Percentiles rank a stretch among this genome's conserved stretches.
phyloP scores from a whole-genome alignment of 2,797 vertebrate species.

The Chelidonichthys spinosus region DNA sequence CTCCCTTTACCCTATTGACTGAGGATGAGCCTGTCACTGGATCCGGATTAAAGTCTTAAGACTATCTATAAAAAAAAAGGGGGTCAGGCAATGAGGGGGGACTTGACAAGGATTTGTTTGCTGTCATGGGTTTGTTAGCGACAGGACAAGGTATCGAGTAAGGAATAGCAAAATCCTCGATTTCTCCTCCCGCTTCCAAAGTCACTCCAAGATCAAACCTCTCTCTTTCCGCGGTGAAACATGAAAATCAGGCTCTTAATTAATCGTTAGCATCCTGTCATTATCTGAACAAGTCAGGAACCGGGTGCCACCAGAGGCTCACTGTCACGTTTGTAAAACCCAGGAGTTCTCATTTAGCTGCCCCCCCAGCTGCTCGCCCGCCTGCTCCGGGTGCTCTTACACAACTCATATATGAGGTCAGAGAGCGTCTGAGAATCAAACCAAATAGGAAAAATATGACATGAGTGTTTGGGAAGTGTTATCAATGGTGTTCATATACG shows the following conservation, averaged over 20 bases:
- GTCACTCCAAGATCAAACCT: slow-evolving; percentile 82
- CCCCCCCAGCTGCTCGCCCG: slow-evolving; percentile 33
- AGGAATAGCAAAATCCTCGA: slow-evolving; percentile 67
- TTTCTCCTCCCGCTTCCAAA: slow-evolving; percentile 73
- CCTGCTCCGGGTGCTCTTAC: slow-evolving; percentile 12
- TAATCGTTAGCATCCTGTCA: slow-evolving; percentile 77
- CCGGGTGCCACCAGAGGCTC: slow-evolving; percentile 55
- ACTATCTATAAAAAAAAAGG: slow-evolving; percentile 82
- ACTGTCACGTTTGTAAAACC: slow-evolving; percentile 61
- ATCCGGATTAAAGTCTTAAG: slow-evolving; percentile 88
- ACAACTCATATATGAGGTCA: background rate
- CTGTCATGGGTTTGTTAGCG: slow-evolving; percentile 73
- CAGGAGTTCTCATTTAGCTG: slow-evolving; percentile 64
- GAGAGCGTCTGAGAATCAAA: slow-evolving; percentile 22
- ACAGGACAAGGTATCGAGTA: slow-evolving; percentile 63
- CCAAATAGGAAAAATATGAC: slow-evolving; percentile 1
- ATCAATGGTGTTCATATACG: no score
- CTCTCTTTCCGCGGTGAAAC: slow-evolving; percentile 61
- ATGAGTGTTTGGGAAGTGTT: slow-evolving; percentile 3
- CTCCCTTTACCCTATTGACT: slow-evolving; percentile 87
- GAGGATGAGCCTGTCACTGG: slow-evolving; percentile 84
- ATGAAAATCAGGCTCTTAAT: slow-evolving; percentile 71
- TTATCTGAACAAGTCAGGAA: slow-evolving; percentile 71
- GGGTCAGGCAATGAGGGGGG: slow-evolving; percentile 62
- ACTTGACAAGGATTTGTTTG: slow-evolving; percentile 83